Base-by-base conservation (phyloP, 2,888 invertebrate genomes). In the Tineola bisselliella region DNA sequence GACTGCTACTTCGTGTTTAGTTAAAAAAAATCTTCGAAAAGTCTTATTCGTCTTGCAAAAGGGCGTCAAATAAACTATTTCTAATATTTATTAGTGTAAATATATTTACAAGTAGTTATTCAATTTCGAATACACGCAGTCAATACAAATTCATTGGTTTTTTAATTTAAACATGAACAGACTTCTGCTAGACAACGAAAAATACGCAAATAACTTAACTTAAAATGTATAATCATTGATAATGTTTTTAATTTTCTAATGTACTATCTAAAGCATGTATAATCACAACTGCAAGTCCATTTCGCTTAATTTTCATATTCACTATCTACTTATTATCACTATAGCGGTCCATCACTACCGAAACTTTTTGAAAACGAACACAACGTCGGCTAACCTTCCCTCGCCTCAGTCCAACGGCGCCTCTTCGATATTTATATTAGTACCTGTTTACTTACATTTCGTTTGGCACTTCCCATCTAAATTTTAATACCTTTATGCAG, bases 301-400 rank as follows among this genome's bases (percentile, higher is more conserved):
- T 75, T 74, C 72, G 69, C 70, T 73, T 75, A 73, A 72, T 75
- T 81, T 74, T 75, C 54, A 54, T 60, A 60, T 73, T 77, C 81
- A 84, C 82, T 84, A 83, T 78, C 82, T 86, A 84, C 25, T 78
- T 71, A 71, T 71, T 77, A 84, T 76, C 81, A 84, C 84, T 86
- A 83, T 71, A 82, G 80, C 76, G 80, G 86, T 86, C 81, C 79
- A 75, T 71, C 81, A 87, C 87, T 74, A 86, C 87, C 86, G 86
- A 86, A 86, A 79, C 84, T 79, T 71, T 76, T 72, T 76, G 54
- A 87, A 84, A 80, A 77, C 83, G 84, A 82, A 74, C 77, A 75
- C 76, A 78, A 82, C 84, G 81, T 80, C 86, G 84, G 84, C 84
- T 77, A 75, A 74, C 84, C 84, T 77, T 70, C 69, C 77, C 18